Conservation (phyloP, 2,888 invertebrate genomes). For the Matsumyia berberina region DNA sequence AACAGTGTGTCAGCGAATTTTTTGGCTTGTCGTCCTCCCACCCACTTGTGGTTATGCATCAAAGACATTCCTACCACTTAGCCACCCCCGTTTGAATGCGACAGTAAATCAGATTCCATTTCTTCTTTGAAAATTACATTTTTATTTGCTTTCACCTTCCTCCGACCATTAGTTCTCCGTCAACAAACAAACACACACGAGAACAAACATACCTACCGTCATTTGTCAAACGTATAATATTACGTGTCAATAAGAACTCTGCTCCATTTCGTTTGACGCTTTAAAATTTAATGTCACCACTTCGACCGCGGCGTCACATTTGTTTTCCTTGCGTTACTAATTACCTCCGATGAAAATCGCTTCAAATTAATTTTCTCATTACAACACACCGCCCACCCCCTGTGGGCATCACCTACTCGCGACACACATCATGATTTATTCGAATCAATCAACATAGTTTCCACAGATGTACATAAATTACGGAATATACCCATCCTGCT, state of each 20-base stretch:
- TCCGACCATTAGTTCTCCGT: slow-evolving; percentile 16
- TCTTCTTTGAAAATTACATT: too few relatives aligned
- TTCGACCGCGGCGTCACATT: slow-evolving; percentile 59
- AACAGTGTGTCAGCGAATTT: too few relatives aligned
- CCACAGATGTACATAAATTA: slow-evolving; percentile 74
- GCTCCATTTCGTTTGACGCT: slow-evolving; percentile 36
- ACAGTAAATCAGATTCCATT: too few relatives aligned
- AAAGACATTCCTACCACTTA: too few relatives aligned
- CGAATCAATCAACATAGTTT: slow-evolving; percentile 76
- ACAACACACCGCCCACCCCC: slow-evolving; percentile 24
- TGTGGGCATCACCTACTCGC: background rate
- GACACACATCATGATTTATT: slow-evolving; percentile 74
- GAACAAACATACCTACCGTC: slow-evolving; percentile 11
- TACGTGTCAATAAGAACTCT: slow-evolving; percentile 28
- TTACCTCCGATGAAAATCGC: slow-evolving; percentile 73
- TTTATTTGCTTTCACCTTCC: background rate
- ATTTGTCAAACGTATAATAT: slow-evolving; percentile 49
- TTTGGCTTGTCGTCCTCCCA: too few relatives aligned
- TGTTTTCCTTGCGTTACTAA: slow-evolving; percentile 73
- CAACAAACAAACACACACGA: slow-evolving; percentile 19
- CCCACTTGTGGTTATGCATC: too few relatives aligned
- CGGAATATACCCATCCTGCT: background rate
- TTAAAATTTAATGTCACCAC: slow-evolving; percentile 72
- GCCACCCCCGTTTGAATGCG: too few relatives aligned
- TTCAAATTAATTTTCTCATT: slow-evolving; percentile 75